These are phyloP conservation scores for Ispidina lecontei DNA, from an alignment of 2,797 vertebrate genomes.

Conservation along the genomic window DNA sequence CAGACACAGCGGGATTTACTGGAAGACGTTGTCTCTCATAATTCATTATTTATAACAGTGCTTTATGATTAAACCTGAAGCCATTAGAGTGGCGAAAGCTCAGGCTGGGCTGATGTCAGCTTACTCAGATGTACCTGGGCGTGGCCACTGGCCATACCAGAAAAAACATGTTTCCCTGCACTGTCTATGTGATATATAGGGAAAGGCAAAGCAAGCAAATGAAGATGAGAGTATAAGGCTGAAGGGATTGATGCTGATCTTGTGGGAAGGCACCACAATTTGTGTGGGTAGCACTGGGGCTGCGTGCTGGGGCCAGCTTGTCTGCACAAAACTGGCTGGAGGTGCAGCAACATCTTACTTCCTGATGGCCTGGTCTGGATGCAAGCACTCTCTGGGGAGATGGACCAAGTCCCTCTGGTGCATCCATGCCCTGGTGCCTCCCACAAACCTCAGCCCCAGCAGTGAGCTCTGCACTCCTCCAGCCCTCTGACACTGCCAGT, in stretches of 20 bases:
- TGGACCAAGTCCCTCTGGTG: neutral
- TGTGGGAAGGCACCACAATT: neutral
- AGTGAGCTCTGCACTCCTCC: neutral
- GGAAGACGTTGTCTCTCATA: slow-evolving; percentile 1
- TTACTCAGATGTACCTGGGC: neutral
- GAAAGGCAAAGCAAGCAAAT: neutral
- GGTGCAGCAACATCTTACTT: neutral
- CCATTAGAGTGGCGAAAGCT: slow-evolving; percentile 12
- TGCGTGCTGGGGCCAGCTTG: neutral
- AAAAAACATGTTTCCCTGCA: neutral
- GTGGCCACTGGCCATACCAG: neutral
- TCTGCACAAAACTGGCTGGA: neutral
- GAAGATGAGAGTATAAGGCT: neutral
- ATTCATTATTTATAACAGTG: slow-evolving; percentile 64
- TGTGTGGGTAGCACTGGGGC: neutral
- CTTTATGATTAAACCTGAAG: slow-evolving; percentile 51
- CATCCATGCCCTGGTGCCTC: neutral
- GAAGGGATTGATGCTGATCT: neutral
- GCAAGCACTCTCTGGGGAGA: neutral
- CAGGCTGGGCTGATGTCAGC: neutral
- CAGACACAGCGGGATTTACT: slow-evolving; percentile 57
- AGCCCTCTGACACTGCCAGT: neutral
- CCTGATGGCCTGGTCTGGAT: neutral
- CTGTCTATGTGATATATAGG: neutral
- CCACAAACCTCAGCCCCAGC: neutral